Evolutionary conservation across 1,140 invertebrate genomes (phyloP).

Genomic region (Sitobion miscanthi): DNA sequence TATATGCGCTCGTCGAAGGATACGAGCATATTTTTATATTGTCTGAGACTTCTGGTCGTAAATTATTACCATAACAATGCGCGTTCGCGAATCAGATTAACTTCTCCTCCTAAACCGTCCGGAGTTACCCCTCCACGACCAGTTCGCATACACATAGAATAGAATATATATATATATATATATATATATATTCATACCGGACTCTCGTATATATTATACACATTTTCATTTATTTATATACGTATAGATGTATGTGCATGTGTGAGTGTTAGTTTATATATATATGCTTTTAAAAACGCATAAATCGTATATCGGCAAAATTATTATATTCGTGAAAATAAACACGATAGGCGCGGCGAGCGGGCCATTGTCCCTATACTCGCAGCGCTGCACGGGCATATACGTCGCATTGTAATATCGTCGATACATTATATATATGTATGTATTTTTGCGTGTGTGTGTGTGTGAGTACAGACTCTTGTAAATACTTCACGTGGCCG

Average conservation of each 20-base stretch:
- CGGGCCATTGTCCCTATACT: slow-evolving; percentile 12
- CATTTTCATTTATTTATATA: neutral
- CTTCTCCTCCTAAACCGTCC: neutral
- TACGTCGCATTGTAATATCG: neutral
- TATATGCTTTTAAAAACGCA: neutral
- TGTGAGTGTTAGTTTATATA: neutral
- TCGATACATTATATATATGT: neutral
- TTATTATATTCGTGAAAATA: slow-evolving; percentile 22
- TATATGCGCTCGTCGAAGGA: neutral
- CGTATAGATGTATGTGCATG: neutral
- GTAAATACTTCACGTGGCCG: neutral
- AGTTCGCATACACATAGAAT: neutral
- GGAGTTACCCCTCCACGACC: neutral
- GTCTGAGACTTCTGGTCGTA: slow-evolving; percentile 10
- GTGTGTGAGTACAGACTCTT: neutral
- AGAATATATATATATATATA: neutral
- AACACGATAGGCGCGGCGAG: neutral
- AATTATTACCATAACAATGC: slow-evolving; percentile 39
- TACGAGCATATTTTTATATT: neutral
- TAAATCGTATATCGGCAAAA: neutral
- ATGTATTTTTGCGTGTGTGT: neutral
- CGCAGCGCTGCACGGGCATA: too few relatives aligned
- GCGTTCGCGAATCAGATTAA: slow-evolving; percentile 24
- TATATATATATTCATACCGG: neutral
- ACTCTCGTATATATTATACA: neutral